Base-by-base conservation (phyloP, 1,140 invertebrate genomes). In the Apis cerana region DNA sequence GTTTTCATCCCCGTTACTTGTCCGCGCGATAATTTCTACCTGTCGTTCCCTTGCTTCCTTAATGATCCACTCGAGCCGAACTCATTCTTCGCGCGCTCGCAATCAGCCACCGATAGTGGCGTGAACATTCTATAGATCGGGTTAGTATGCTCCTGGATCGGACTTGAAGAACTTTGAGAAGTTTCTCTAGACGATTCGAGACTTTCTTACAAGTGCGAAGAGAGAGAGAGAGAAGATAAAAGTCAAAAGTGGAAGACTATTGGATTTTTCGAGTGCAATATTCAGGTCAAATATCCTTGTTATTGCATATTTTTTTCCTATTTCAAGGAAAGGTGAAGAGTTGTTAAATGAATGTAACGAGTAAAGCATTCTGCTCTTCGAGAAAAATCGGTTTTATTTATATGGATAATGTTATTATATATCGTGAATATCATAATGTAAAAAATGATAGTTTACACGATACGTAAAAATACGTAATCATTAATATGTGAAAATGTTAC, bases 11-110 rank as follows among this genome's bases (percentile, higher is more conserved):
- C 17, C 21, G 48, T 74, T 64, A 59, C 27, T 56, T 71, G 13
- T 50, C 27, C 58, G 15, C 50, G 50, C 58, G 58, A 80, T 70
- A 74, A 27, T 80, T 74, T 5, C 50, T 43, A 74, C 59, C 78
- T 80, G 59, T 48, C 78, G 70, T 75, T 75, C 59, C 27, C 70
- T 65, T 72, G 59, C 70, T 54, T 59, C 78, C 75, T 74, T 80
- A 80, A 80, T 80, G 78, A 74, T 74, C 78, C 70, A 74, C 78
- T 80, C 52, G 27, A 48, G 10, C 10, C 21, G 48, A 54, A 62
- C 58, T 80, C 48, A 80, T 72, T 80, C 69, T 72, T 80, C 68
- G 77, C 15, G 58, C 23, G 11, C 68, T 72, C 58, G 69, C 77
- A 62, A 79, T 72, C 68, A 72, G 67, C 56, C 3, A 33, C 27